A percentile compares a stretch with the other conserved stretches of the same genome.
phyloP scores from a whole-genome alignment of 2,797 vertebrate genomes.

The Thaleichthys pacificus region DNA sequence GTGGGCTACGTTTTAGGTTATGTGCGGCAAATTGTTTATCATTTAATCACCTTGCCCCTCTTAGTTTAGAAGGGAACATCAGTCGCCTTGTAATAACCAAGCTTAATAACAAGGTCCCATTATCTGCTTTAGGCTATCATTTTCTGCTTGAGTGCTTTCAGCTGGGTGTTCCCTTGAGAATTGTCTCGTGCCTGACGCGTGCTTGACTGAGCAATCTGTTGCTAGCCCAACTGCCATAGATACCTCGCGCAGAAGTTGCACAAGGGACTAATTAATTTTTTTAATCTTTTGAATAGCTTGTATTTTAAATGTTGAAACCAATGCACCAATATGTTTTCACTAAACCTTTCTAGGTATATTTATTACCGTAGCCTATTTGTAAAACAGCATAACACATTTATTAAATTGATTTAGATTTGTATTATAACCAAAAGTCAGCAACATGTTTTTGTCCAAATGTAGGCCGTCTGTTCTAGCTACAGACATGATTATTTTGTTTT shows the following conservation, averaged over 20 bases:
- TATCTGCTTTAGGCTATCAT: slow-evolving; percentile 28
- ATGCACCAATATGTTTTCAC: not conserved
- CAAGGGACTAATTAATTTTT: slow-evolving; percentile 25
- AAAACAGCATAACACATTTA: not conserved
- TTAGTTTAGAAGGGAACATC: not conserved
- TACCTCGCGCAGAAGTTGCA: slow-evolving; percentile 60
- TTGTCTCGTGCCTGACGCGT: slow-evolving; percentile 76
- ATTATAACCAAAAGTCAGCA: not conserved
- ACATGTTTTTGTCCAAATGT: not conserved
- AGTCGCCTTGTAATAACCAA: not conserved
- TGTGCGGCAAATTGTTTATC: not conserved
- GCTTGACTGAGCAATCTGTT: slow-evolving; percentile 68
- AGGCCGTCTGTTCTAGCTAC: not conserved
- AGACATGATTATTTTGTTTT: too few species aligned
- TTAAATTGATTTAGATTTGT: not conserved
- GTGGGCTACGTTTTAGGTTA: too few species aligned
- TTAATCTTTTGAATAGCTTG: not conserved
- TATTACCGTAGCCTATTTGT: too few species aligned
- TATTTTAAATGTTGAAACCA: slow-evolving; percentile 9
- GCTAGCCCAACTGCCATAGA: slow-evolving; percentile 61
- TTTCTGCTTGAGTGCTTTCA: slow-evolving; percentile 33
- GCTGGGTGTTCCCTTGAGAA: slow-evolving; percentile 9
- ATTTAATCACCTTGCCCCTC: not conserved
- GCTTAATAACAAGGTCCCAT: slow-evolving; percentile 31
- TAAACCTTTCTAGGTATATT: too few species aligned